These are phyloP conservation scores for Drosophila kanekoi DNA, from an alignment of 2,888 invertebrate genomes.

Conservation along the genomic window DNA sequence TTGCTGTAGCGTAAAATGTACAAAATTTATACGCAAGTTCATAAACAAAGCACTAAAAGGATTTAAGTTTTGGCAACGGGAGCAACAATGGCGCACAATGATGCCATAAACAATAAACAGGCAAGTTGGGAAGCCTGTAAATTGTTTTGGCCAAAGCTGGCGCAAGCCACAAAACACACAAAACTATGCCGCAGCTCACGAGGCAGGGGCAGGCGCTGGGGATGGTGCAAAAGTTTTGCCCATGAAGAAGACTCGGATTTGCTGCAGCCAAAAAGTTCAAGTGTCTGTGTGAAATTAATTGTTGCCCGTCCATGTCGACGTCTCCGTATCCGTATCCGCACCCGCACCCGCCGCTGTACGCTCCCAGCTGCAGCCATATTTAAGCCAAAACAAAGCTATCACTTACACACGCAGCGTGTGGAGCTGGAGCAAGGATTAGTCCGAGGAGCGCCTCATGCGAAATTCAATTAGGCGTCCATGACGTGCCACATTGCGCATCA, in stretches of 20 bases:
- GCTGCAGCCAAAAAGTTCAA: slow-evolving; percentile 75
- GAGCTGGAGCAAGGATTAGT: slow-evolving; percentile 67
- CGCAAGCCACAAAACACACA: slow-evolving; percentile 76
- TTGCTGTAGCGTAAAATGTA: slow-evolving; percentile 55
- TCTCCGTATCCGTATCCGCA: slow-evolving; percentile 14
- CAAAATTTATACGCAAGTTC: slow-evolving; percentile 77
- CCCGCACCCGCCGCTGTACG: background rate
- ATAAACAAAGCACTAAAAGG: slow-evolving; percentile 80
- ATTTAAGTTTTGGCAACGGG: slow-evolving; percentile 68
- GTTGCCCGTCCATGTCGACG: slow-evolving; percentile 58
- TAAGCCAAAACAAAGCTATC: slow-evolving; percentile 78
- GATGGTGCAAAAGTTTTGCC: slow-evolving; percentile 44
- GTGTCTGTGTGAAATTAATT: slow-evolving; percentile 82
- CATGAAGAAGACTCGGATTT: slow-evolving; percentile 59
- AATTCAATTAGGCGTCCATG: slow-evolving; percentile 79
- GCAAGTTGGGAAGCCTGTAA: slow-evolving; percentile 79
- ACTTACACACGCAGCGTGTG: slow-evolving; percentile 62
- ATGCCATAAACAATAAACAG: slow-evolving; percentile 84
- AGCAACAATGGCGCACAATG: slow-evolving; percentile 76
- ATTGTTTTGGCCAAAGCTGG: slow-evolving; percentile 67
- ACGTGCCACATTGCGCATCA: slow-evolving; percentile 67
- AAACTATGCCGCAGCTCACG: slow-evolving; percentile 79
- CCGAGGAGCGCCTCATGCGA: slow-evolving; percentile 55
- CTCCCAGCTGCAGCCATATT: slow-evolving; percentile 35
- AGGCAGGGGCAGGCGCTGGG: slow-evolving; percentile 11